Evolutionary conservation across 2,113 vertebrate species (phyloP).

Genomic region (Mesoclemmys tuberculata): DNA sequence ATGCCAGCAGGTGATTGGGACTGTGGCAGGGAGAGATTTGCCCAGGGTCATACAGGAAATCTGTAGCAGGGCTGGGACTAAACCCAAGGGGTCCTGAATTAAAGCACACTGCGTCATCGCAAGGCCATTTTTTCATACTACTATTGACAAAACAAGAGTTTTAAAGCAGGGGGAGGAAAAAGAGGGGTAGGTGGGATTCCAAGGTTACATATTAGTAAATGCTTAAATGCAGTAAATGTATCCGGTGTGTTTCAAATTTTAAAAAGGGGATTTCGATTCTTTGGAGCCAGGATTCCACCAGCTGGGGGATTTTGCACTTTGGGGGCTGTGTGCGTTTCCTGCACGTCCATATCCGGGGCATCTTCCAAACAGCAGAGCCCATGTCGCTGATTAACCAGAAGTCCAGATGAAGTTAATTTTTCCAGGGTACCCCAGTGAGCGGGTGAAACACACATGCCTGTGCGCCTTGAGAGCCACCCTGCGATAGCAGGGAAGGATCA

Average conservation of each 20-base stretch:
- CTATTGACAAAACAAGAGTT: too few species aligned
- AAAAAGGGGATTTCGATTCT: neutral
- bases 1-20: neutral
- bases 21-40: fast-evolving
- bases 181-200: neutral
- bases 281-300: neutral
- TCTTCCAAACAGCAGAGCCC: too few species aligned
- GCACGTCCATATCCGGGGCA: too few species aligned
- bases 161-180: neutral
- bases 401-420: too few species aligned
- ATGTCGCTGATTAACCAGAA: too few species aligned
- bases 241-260: neutral
- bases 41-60: neutral
- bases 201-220: neutral
- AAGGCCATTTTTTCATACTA: too few species aligned
- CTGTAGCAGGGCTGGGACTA: neutral
- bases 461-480: too few species aligned
- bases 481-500: too few species aligned
- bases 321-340: too few species aligned
- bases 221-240: neutral
- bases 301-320: too few species aligned
- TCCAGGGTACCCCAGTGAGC: too few species aligned
- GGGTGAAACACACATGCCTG: too few species aligned
- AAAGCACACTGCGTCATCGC: neutral
- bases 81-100: fast-evolving